Base-by-base conservation (phyloP, 2,113 vertebrate species). In the Crotalus helleri region DNA sequence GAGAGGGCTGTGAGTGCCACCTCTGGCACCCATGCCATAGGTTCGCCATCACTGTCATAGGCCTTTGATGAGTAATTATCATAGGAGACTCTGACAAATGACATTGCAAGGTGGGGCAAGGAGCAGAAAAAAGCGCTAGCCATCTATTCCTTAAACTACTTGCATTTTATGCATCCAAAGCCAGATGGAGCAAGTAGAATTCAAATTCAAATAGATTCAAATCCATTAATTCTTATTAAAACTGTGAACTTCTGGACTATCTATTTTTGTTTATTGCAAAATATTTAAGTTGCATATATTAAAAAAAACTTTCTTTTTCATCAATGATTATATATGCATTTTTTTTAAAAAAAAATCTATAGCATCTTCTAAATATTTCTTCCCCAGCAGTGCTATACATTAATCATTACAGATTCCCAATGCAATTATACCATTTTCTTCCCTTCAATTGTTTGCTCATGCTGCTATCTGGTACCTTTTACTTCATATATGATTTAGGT, bases 21-120 rank as follows among this genome's bases (percentile, higher is more conserved):
- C 44, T 44, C 44, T 44, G 44, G 44, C 44, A 44, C 44, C 44
- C 44, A 0, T 44, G 44, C 44, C 44, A 44, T 44, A 44, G 44
- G 44, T 44, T 44, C 44, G 3, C 44, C 44, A 44, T 2, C 44
- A 44, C 44, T 44, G 49, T 90, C 51, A 93, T 93, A 92, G 94
- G 29, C n/a, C 85, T 23, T 44, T 96, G n/a, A 91, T 57, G 85
- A 93, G 69, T 29, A 90, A 13, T 93, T 91, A 87, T 69, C 21
- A 33, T 5, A 89, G 23, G 21, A 21, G 23, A 15, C 4, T 87
- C 12, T 87, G 46, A 11, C 24, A 87, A 87, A 87, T 49, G 26
- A 64, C 59, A 64, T 2, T 87, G 24, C 9, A 33, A 51, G 49
- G 49, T 87, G 46, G 1, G 13, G 24, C 49, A 87, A 74, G 13